phyloP scores from a whole-genome alignment of 2,113 vertebrate genomes.

The Cyanoramphus novaezelandiae region DNA sequence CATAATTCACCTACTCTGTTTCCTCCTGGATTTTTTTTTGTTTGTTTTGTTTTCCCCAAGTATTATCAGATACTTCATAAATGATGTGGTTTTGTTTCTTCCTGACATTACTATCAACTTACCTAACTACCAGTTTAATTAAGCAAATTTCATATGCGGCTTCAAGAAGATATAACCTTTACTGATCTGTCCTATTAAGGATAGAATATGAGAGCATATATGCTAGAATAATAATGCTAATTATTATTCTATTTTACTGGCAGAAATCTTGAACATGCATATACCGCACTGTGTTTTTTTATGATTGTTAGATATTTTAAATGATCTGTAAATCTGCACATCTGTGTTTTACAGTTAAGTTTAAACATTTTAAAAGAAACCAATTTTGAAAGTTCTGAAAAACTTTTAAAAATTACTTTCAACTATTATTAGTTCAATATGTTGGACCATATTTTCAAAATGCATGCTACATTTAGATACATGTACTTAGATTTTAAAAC shows the following conservation, averaged over 20 bases:
- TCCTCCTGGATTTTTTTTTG: neutral
- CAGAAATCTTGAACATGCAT: neutral
- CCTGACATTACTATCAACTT: neutral
- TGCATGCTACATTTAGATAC: neutral
- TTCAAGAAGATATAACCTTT: neutral
- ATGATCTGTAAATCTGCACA: neutral
- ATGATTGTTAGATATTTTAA: neutral
- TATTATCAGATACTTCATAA: neutral
- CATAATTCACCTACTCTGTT: neutral
- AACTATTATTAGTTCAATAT: neutral
- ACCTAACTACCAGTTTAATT: neutral
- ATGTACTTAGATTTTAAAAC: neutral
- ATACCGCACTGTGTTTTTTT: accelerated
- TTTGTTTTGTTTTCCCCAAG: neutral
- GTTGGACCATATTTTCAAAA: neutral
- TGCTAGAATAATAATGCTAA: neutral
- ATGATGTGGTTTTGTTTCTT: neutral
- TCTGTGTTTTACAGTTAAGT: neutral
- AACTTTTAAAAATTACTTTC: neutral
- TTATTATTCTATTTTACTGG: neutral
- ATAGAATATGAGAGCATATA: neutral
- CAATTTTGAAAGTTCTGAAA: neutral
- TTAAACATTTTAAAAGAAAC: neutral
- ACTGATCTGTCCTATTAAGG: neutral
- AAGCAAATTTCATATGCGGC: neutral